Percentiles rank a stretch among this genome's conserved stretches.
Evolutionary conservation across 2,797 vertebrate genomes (phyloP).

Genomic region (Poeciliopsis presidionis): DNA sequence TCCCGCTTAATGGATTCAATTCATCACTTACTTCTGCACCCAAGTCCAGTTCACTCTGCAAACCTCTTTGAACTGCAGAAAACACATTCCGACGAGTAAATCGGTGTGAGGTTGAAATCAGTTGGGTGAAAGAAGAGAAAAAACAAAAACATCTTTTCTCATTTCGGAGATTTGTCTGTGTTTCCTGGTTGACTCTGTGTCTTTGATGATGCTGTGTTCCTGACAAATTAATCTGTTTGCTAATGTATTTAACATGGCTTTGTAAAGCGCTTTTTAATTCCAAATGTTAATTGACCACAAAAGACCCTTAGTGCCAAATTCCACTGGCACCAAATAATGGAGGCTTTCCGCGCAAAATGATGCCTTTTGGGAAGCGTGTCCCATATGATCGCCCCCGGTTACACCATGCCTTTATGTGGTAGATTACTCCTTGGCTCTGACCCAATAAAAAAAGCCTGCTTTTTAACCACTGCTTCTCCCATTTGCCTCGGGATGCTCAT

Average conservation of each 20-base stretch:
- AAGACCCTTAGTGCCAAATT: slow-evolving; percentile 68
- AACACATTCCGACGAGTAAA: slow-evolving; percentile 69
- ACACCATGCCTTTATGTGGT: slow-evolving; percentile 74
- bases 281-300: slow-evolving; percentile 77
- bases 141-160: slow-evolving; percentile 5
- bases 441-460: slow-evolving; percentile 81
- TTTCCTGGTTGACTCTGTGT: slow-evolving; percentile 15
- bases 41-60: slow-evolving; percentile 77
- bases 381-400: slow-evolving; percentile 69
- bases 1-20: slow-evolving; percentile 82
- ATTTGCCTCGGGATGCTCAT: slow-evolving; percentile 80
- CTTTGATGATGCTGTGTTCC: slow-evolving; percentile 29
- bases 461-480: slow-evolving; percentile 85
- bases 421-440: slow-evolving; percentile 79
- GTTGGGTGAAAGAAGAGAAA: slow-evolving; percentile 47
- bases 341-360: slow-evolving; percentile 55
- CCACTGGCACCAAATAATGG: slow-evolving; percentile 66
- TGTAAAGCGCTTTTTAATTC: slow-evolving; percentile 76
- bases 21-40: slow-evolving; percentile 78
- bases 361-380: slow-evolving; percentile 69
- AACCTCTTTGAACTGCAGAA: slow-evolving; percentile 82
- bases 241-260: slow-evolving; percentile 72
- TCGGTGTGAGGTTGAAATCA: slow-evolving; percentile 78
- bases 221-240: slow-evolving; percentile 61
- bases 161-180: slow-evolving; percentile 43